These are phyloP conservation scores for Dromius quadrimaculatus DNA, from an alignment of 2,888 invertebrate genomes.

Conservation along the genomic window DNA sequence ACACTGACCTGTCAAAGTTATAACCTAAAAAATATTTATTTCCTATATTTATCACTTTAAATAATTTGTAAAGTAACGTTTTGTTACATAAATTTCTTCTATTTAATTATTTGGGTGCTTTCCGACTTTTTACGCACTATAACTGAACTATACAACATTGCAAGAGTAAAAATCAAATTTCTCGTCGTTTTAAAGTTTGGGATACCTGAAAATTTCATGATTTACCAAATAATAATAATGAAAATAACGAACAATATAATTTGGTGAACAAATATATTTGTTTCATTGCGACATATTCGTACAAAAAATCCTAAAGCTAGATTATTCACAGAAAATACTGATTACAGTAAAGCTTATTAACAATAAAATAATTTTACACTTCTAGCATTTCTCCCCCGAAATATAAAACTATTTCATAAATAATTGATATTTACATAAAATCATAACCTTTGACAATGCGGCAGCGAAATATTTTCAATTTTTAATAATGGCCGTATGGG, in stretches of 20 bases:
- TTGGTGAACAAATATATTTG: slow-evolving; percentile 47
- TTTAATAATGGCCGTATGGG: slow-evolving; percentile 39
- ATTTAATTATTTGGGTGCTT: too few relatives aligned
- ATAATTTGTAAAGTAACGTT: too few relatives aligned
- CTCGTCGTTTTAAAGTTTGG: too few relatives aligned
- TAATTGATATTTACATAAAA: slow-evolving; percentile 4
- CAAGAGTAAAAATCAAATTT: too few relatives aligned
- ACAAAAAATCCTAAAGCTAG: slow-evolving; percentile 32
- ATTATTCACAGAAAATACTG: slow-evolving; percentile 46
- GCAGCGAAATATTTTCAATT: neutral
- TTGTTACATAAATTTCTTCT: too few relatives aligned
- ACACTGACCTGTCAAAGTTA: too few relatives aligned
- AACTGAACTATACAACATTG: too few relatives aligned
- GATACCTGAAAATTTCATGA: too few relatives aligned
- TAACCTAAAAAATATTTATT: too few relatives aligned
- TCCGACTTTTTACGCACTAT: too few relatives aligned
- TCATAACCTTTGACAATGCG: neutral
- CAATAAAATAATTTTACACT: slow-evolving; percentile 33
- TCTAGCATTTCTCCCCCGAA: slow-evolving; percentile 8
- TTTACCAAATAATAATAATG: too few relatives aligned
- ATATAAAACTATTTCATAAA: slow-evolving; percentile 21
- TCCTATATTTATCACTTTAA: too few relatives aligned
- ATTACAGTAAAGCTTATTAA: slow-evolving; percentile 41
- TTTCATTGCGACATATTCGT: slow-evolving; percentile 46
- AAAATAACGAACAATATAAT: neutral